Evolutionary conservation across 2,797 vertebrate species (phyloP), one percentile per base, ranked within the genome.

Genomic region (Ciconia nigra): DNA sequence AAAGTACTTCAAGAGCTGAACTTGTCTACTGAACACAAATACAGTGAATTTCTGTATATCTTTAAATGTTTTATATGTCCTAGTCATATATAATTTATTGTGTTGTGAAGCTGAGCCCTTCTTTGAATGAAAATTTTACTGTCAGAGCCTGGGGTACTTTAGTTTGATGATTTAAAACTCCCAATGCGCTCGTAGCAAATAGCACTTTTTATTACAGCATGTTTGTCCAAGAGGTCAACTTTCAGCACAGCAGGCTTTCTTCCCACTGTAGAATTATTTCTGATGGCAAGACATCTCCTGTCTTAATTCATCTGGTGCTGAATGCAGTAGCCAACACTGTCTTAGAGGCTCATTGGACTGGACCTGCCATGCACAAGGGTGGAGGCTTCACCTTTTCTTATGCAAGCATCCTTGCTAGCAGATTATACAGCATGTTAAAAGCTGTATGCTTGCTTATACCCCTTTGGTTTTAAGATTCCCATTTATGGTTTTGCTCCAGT

Each of bases 201-300:
- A 98, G 95, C 95, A 97, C 90, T 97, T 98, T 98, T 98, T 98
- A 98, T 98, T 98, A 97, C 85, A 96, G 82, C 46, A 14, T 98
- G 97, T 98, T 98, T 98, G 98, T 98, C 98, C 98, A 98, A 98
- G 98, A 98, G 98, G 98, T 98, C 98, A 98, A 93, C 93, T 98
- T 97, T 97, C 95, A 95, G 94, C 96, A 93, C 90, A 79, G 96
- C 95, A 95, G 89, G 95, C 96, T 96, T 96, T 97, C 95, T 97
- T 93, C 92, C 83, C 76, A 54, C 89, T 85, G 65, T 95, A 95
- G 96, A 98, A 98, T 97, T 95, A 97, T 98, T 98, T 97, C 97
- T 95, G 85, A 97, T 91, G 96, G 85, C 19, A 97, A 94, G 96
- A 95, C 49, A 90, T 94, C 87, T 94, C 93, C 73, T 14, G 9